Evolutionary conservation across 2,113 vertebrate genomes (phyloP), one percentile per base, ranked within the genome.

Genomic region (Anoplopoma fimbria): DNA sequence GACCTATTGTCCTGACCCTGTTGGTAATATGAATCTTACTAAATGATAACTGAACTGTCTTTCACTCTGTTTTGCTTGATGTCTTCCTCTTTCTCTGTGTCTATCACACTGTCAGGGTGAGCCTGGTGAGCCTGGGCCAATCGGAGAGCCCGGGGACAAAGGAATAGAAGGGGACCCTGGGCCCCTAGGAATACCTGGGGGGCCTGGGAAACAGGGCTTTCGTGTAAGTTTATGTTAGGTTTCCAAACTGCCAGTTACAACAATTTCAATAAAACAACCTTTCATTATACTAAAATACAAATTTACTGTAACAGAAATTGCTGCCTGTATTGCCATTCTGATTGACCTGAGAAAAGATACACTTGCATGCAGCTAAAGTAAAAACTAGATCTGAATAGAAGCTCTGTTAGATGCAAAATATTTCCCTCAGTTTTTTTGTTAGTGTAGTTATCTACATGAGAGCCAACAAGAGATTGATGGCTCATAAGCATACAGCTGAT

Each of bases 131-230:
- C 88, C 23, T 3, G 98, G 98, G 10, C 90, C 95, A 65, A 51
- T 81, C 68, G 98, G 98, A 86, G 97, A 99, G 83, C 45, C 85
- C 3, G 98, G 98, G 65, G 98, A 99, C 81, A 97, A 96, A 93
- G 97, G 97, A 79, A 92, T 94, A 3, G 88, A 84, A 7, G 98
- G 97, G 61, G 94, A 94, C 80, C 88, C 92, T 27, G 98, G 98
- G 67, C 85, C 88, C 62, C 25, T 68, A 14, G 98, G 98, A 23
- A 75, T 90, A 23, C 14, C 92, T 1, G 98, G 98, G 83, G 92
- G 89, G 61, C 89, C 95, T 78, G 98, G 97, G 27, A 92, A 94
- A 74, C 94, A 91, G 75, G 98, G 98, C 33, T 93, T 97, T 87
- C 95, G 82, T 40, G 98, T 99, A 93, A 94, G 97, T 95, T 72